Evolutionary conservation across 2,113 vertebrate genomes (phyloP), one percentile per base, ranked within the genome.

Genomic region (Zosterops japonicus): DNA sequence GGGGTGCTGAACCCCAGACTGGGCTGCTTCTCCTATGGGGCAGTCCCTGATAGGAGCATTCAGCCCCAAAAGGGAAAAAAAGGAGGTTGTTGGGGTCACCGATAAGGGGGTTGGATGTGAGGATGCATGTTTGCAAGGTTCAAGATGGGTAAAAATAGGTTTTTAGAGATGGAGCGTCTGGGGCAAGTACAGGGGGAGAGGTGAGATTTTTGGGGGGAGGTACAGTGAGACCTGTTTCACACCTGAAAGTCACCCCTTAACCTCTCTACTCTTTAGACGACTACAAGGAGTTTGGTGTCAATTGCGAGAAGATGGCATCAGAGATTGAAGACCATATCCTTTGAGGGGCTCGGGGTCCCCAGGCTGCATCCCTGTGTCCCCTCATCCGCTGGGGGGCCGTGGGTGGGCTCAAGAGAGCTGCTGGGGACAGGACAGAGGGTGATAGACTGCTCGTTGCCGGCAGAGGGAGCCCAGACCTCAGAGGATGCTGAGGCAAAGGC

Each of bases 261-360:
- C 33, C 28, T 60, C 42, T 27, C 82, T 68, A 92, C 56, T 57
- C 69, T 96, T 31, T 33, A 99, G 99, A 99, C 3, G 97, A 99
- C 96, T 99, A 98, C 97, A 99, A 99, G 95, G 98, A 98, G 64
- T 99, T 99, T 29, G 97, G 97, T 20, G 96, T 98, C 55, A 99
- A 99, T 97, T 99, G 99, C 29, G 99, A 99, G 70, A 97, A 98
- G 96, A 98, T 99, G 98, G 99, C 98, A 14, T 98, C 98, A 2
- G 99, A 99, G 95, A 99, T 99, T 2, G 99, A 99, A 98, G 98
- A 99, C 96, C 98, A 99, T 99, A 99, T 99, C 99, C 98, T 99
- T 97, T 77, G 39, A 0, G 29, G 23, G 17, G 3, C 17, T 19
- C 31, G 20, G 47, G 13, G 15, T 33, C 24, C 39, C 35, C 70